These are phyloP conservation scores for Alexandromys fortis DNA, from an alignment of 2,113 vertebrate genomes.

Conservation along the genomic window DNA sequence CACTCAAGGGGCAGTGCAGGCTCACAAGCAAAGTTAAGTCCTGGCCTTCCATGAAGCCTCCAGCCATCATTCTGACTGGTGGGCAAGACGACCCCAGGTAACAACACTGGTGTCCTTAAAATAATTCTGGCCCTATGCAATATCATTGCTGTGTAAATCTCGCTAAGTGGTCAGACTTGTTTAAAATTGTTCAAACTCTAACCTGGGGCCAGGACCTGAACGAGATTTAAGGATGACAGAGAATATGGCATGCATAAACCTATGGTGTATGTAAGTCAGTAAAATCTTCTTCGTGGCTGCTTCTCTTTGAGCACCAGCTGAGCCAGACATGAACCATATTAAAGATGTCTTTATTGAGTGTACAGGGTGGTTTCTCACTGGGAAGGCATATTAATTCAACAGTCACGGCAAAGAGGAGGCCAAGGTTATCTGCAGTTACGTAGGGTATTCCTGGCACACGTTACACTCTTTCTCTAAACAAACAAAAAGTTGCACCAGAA, in stretches of 20 bases:
- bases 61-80: not conserved
- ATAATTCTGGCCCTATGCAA: not conserved
- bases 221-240: not conserved
- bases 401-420: not conserved
- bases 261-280: not conserved
- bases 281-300: not conserved
- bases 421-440: not conserved
- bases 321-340: not conserved
- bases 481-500: not conserved
- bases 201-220: not conserved
- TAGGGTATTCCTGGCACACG: not conserved
- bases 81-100: not conserved
- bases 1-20: not conserved
- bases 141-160: not conserved
- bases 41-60: not conserved
- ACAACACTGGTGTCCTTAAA: not conserved
- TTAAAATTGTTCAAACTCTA: not conserved
- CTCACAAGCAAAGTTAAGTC: not conserved
- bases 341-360: not conserved
- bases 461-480: not conserved
- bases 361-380: not conserved
- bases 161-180: not conserved
- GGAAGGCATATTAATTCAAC: not conserved
- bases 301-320: not conserved
- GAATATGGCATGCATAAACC: not conserved